Conservation (phyloP, 2,888 invertebrate species). For the Caenorhabditis sulstoni region DNA sequence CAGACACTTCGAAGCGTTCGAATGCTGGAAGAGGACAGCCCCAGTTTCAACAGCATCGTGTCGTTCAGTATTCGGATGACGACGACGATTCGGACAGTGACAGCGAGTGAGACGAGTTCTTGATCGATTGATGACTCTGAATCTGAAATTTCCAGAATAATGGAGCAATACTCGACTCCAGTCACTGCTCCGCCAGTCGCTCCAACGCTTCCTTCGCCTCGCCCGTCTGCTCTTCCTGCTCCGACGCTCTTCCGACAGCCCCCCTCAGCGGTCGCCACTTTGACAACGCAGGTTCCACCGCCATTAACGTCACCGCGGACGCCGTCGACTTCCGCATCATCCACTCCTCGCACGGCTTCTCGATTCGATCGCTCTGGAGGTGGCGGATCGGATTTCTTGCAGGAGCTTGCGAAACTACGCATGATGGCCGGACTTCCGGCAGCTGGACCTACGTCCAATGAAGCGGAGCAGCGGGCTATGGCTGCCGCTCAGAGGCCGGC, state of each 20-base stretch:
- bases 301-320: slow-evolving; percentile 21
- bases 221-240: slow-evolving; percentile 45
- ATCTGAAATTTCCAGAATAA: slow-evolving; percentile 17
- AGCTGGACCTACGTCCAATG: slow-evolving; percentile 41
- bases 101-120: slow-evolving; percentile 47
- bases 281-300: slow-evolving; percentile 10
- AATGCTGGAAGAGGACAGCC: slow-evolving; percentile 31
- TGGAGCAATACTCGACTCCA: slow-evolving; percentile 19
- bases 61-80: slow-evolving; percentile 65
- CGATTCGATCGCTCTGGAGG: slow-evolving; percentile 50
- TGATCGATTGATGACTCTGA: too few species aligned
- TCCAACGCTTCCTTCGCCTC: slow-evolving; percentile 21
- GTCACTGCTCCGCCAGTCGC: neutral
- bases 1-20: slow-evolving; percentile 60
- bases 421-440: slow-evolving; percentile 65
- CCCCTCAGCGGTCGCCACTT: neutral
- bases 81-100: slow-evolving; percentile 62
- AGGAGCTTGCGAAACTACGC: slow-evolving; percentile 60
- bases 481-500: slow-evolving; percentile 63
- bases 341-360: slow-evolving; percentile 43
- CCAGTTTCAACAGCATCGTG: slow-evolving; percentile 45
- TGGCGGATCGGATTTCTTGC: slow-evolving; percentile 57
- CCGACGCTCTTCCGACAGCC: slow-evolving; percentile 18
- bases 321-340: slow-evolving; percentile 39
- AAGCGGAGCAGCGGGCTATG: slow-evolving; percentile 45